These are phyloP conservation scores for Lordiphosa collinella DNA, from an alignment of 1,140 invertebrate species.

Conservation along the genomic window DNA sequence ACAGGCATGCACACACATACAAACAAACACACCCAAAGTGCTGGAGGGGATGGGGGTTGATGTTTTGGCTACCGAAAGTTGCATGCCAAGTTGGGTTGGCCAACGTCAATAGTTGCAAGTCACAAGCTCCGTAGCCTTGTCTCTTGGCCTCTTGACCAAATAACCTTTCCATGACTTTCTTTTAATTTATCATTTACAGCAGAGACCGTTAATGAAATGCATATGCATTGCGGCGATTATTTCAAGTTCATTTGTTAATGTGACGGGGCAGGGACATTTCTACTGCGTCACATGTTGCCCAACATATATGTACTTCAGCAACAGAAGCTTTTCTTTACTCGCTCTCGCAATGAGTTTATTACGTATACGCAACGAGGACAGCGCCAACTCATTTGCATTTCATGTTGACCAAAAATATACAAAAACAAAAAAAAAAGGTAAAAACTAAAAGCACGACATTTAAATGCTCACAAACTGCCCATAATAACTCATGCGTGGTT, in stretches of 20 bases:
- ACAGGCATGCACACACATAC: conserved; percentile 42
- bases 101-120: conserved; percentile 17
- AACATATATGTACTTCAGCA: conserved; percentile 1
- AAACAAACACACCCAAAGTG: not conserved
- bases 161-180: conserved; percentile 58
- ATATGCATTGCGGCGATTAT: conserved; percentile 8
- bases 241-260: conserved; percentile 58
- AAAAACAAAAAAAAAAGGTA: conserved; percentile 9
- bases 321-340: conserved; percentile 13
- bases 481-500: conserved; percentile 46
- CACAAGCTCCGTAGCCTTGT: conserved; percentile 43
- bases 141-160: conserved; percentile 46
- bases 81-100: conserved; percentile 39
- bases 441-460: conserved; percentile 40
- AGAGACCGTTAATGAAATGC: conserved; percentile 28
- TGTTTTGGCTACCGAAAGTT: conserved; percentile 29
- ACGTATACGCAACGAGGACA: conserved; percentile 30
- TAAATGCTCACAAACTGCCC: conserved; percentile 35
- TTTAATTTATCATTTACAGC: conserved; percentile 45
- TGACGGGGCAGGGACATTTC: conserved; percentile 22
- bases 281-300: conserved; percentile 6
- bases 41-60: too few species aligned
- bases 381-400: conserved; percentile 24
- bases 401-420: conserved; percentile 34
- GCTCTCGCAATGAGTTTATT: conserved; percentile 9